Conservation (phyloP, 2,113 vertebrate species). For the Oceanodroma tethys region DNA sequence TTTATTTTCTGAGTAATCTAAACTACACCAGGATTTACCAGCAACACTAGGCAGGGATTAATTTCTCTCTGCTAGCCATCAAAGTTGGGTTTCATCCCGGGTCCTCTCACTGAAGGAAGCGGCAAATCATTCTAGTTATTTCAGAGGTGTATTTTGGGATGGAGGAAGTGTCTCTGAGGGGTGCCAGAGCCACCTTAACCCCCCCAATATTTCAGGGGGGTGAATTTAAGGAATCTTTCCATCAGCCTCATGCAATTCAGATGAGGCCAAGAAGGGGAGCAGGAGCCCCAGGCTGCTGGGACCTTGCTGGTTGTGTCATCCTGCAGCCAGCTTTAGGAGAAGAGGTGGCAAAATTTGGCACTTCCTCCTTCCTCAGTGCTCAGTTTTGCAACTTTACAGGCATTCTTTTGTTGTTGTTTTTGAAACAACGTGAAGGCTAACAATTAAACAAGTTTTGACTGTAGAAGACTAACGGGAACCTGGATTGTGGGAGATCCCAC, state of each 20-base stretch:
- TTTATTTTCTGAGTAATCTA: neutral
- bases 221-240: neutral
- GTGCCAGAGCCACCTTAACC: neutral
- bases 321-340: neutral
- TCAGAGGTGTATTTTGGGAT: neutral
- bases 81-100: neutral
- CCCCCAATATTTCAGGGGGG: fast-evolving
- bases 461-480: neutral
- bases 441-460: neutral
- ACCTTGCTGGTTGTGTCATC: neutral
- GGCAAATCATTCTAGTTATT: neutral
- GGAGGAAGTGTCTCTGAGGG: neutral
- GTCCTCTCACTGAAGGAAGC: neutral
- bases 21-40: neutral
- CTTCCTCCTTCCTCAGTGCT: neutral
- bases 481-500: fast-evolving
- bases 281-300: neutral
- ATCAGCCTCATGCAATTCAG: fast-evolving
- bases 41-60: neutral
- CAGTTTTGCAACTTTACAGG: neutral
- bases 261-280: neutral
- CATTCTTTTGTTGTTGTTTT: neutral
- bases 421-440: fast-evolving
- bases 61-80: neutral
- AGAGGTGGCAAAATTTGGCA: neutral